These are phyloP conservation scores for Actinopyga echinites DNA, from an alignment of 53 echinoderm and acorn worm species.

Conservation along the genomic window DNA sequence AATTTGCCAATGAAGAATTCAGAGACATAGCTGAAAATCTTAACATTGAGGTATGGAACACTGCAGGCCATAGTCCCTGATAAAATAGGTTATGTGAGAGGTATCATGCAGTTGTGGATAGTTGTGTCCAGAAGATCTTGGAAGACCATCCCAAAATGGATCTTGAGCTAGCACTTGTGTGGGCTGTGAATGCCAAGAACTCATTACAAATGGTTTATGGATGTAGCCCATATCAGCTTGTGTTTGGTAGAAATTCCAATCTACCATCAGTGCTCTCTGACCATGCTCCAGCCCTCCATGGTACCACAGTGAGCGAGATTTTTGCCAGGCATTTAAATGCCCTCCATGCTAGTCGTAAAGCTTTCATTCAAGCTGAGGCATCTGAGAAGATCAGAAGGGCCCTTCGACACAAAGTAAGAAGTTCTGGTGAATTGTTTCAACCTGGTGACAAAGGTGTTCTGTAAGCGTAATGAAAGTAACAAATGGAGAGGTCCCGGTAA, in stretches of 20 bases:
- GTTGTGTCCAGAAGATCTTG: no score
- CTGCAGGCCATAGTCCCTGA: no score
- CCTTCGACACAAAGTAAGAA: not conserved
- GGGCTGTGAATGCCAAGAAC: no score
- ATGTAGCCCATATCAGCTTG: not conserved
- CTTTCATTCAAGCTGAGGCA: not conserved
- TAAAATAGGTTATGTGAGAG: no score
- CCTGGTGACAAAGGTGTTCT: conserved; percentile 21
- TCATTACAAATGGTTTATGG: no score
- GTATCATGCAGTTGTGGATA: no score
- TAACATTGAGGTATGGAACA: no score
- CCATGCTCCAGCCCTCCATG: no score
- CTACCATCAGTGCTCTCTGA: conserved; percentile 2
- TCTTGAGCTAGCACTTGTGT: no score
- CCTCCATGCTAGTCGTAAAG: conserved; percentile 18
- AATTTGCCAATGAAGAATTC: conserved; percentile 27
- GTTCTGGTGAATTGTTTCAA: not conserved
- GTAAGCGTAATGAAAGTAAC: not conserved
- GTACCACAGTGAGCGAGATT: not conserved
- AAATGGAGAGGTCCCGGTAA: not conserved
- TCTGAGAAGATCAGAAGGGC: conserved; percentile 27
- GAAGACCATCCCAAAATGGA: no score
- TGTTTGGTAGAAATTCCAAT: conserved; percentile 13
- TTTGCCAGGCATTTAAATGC: conserved; percentile 18
- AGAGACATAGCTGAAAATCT: no score